Conservation (phyloP, 2,113 vertebrate species). For the Pachypanchax playfairii region DNA sequence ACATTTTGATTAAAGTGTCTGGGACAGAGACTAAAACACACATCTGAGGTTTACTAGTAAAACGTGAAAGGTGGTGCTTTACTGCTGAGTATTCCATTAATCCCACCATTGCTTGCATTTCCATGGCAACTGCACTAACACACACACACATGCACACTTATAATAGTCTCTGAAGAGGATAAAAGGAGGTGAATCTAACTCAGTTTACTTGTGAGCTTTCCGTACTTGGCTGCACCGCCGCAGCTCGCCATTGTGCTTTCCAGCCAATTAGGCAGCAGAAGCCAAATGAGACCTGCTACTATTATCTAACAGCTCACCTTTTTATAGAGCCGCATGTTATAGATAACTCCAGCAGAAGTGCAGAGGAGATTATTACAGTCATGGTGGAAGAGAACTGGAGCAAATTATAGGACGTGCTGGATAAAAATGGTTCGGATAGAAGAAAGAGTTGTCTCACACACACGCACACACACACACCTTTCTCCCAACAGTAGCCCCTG, state of each 20-base stretch:
- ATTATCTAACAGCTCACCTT: constrained; percentile 34
- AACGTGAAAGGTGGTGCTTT: constrained; percentile 19
- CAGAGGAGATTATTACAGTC: constrained; percentile 32
- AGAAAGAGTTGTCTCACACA: constrained; percentile 24
- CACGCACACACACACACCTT: constrained; percentile 9
- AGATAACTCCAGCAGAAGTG: constrained; percentile 21
- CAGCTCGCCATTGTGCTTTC: constrained; percentile 38
- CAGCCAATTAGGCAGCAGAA: constrained; percentile 43
- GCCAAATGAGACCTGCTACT: constrained; percentile 39
- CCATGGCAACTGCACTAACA: constrained; percentile 59
- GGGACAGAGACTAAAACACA: constrained; percentile 21
- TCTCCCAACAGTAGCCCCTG: constrained; percentile 39
- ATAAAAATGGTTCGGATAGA: constrained; percentile 24
- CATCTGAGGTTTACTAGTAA: constrained; percentile 34
- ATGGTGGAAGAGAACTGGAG: constrained; percentile 48
- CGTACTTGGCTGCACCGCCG: constrained; percentile 23
- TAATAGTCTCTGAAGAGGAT: constrained; percentile 28
- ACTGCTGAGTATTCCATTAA: constrained; percentile 41
- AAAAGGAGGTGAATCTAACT: constrained; percentile 39
- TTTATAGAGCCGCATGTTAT: constrained; percentile 18
- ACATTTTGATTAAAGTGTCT: constrained; percentile 20
- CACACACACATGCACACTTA: constrained; percentile 7
- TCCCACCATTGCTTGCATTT: constrained; percentile 47
- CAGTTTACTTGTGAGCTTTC: constrained; percentile 42
- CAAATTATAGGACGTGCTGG: constrained; percentile 43